Percentiles rank a stretch among this genome's conserved stretches.
Conservation (phyloP, 2,888 invertebrate species). For the Phrixothrix hirtus region DNA sequence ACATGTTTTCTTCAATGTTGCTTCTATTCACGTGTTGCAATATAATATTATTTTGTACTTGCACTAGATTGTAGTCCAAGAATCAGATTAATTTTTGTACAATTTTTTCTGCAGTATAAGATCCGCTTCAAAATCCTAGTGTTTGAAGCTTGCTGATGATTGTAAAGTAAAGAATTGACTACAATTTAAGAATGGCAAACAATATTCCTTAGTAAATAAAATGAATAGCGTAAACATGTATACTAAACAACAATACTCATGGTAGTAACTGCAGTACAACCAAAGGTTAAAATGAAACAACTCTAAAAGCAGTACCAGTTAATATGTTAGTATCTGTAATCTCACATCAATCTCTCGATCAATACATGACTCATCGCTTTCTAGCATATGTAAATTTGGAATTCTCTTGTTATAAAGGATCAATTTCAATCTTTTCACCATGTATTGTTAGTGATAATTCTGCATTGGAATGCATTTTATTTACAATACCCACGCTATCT, state of each 20-base stretch:
- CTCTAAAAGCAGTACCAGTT: slow-evolving; percentile 73
- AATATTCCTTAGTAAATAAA: too few relatives aligned
- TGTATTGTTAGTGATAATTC: slow-evolving; percentile 87
- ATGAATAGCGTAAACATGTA: too few relatives aligned
- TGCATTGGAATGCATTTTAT: slow-evolving; percentile 79
- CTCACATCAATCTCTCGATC: slow-evolving; percentile 85
- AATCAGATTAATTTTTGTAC: slow-evolving; percentile 84
- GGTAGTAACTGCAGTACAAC: slow-evolving; percentile 9
- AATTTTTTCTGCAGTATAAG: slow-evolving; percentile 76
- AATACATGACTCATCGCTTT: slow-evolving; percentile 82
- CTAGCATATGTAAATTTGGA: slow-evolving; percentile 65
- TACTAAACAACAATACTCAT: neutral
- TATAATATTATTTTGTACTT: slow-evolving; percentile 80
- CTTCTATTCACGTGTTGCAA: slow-evolving; percentile 74
- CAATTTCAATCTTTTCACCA: slow-evolving; percentile 89
- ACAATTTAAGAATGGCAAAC: slow-evolving; percentile 38
- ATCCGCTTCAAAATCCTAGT: slow-evolving; percentile 87
- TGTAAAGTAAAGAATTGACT: slow-evolving; percentile 47
- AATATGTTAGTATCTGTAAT: slow-evolving; percentile 74
- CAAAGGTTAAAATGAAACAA: slow-evolving; percentile 64
- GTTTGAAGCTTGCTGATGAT: slow-evolving; percentile 71
- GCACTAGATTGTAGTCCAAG: slow-evolving; percentile 79
- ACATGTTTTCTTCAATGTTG: slow-evolving; percentile 66
- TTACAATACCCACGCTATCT: slow-evolving; percentile 75
- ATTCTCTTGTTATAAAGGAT: slow-evolving; percentile 73